Percentiles rank a stretch among this genome's conserved stretches.
Evolutionary conservation across 30 jellyfish, hydroid and myxozoan species (phyloP).

Genomic region (Chironex yamaguchii): DNA sequence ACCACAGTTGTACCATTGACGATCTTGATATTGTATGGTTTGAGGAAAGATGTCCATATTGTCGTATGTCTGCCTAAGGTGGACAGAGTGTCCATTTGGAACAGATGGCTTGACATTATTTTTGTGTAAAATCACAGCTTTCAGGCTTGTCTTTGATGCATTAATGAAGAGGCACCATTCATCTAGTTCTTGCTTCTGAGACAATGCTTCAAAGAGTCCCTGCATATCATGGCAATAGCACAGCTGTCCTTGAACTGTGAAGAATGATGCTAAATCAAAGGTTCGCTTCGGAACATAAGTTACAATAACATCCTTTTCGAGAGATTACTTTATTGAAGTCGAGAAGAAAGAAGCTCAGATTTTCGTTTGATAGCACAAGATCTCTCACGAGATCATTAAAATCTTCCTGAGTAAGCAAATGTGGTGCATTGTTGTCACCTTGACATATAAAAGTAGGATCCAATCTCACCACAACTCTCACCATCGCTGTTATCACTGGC

Average conservation of each 20-base stretch:
- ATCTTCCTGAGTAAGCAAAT: constrained; percentile 22
- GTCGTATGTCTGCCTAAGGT: constrained; percentile 28
- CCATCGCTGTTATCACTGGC: constrained; percentile 10
- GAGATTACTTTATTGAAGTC: constrained; percentile 2
- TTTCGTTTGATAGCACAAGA: constrained; percentile 16
- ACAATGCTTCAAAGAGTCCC: constrained; percentile 3
- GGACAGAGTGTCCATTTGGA: constrained; percentile 13
- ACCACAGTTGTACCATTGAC: constrained; percentile 9
- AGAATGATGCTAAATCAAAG: constrained; percentile 28
- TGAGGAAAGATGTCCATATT: constrained; percentile 25
- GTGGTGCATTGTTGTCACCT: constrained; percentile 17
- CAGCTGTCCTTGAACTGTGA: constrained; percentile 26
- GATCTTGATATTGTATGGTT: constrained; percentile 22
- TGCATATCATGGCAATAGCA: constrained; percentile 28
- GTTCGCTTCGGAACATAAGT: constrained; percentile 11
- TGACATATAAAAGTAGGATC: constrained; percentile 19
- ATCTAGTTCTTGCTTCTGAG: constrained; percentile 31
- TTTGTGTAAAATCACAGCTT: too few relatives aligned
- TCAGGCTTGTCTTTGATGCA: constrained; percentile 9
- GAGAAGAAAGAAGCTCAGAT: constrained; percentile 32
- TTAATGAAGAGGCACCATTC: constrained; percentile 19
- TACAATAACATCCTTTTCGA: constrained; percentile 5
- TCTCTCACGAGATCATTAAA: constrained; percentile 29
- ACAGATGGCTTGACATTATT: constrained; percentile 9
- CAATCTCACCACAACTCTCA: constrained; percentile 33